These are phyloP conservation scores for Acanthosoma haemorrhoidale DNA, from an alignment of 2,888 invertebrate genomes.

Conservation along the genomic window DNA sequence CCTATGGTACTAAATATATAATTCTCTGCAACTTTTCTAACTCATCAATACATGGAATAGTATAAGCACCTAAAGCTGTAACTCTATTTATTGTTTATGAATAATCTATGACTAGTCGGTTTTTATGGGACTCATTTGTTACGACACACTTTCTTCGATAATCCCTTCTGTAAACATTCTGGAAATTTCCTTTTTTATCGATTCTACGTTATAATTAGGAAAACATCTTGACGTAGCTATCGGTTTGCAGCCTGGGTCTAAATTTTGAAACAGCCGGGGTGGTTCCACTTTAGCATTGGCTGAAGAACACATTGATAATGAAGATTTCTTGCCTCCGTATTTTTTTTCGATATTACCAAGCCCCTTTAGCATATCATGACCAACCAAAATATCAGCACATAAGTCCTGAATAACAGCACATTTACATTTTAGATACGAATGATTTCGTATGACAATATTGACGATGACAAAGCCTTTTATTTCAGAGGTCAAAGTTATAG, in stretches of 20 bases:
- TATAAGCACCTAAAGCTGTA: too few relatives aligned
- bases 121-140: too few relatives aligned
- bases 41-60: too few relatives aligned
- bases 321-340: constrained; percentile 17
- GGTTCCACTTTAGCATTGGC: background rate
- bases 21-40: too few relatives aligned
- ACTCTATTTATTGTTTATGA: too few relatives aligned
- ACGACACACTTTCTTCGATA: background rate
- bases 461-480: too few relatives aligned
- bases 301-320: background rate
- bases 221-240: background rate
- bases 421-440: constrained; percentile 19
- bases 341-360: constrained; percentile 20
- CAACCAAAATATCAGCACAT: constrained; percentile 29
- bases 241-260: background rate
- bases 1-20: too few relatives aligned
- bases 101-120: too few relatives aligned
- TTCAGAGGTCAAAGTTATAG: too few relatives aligned
- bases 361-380: constrained; percentile 26
- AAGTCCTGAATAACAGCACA: constrained; percentile 12
- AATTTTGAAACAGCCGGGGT: background rate
- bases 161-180: background rate
- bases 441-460: background rate
- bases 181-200: background rate
- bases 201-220: background rate